Evolutionary conservation across 2,888 invertebrate genomes (phyloP), one percentile per base, ranked within the genome.

Genomic region (Archips crataeganus): DNA sequence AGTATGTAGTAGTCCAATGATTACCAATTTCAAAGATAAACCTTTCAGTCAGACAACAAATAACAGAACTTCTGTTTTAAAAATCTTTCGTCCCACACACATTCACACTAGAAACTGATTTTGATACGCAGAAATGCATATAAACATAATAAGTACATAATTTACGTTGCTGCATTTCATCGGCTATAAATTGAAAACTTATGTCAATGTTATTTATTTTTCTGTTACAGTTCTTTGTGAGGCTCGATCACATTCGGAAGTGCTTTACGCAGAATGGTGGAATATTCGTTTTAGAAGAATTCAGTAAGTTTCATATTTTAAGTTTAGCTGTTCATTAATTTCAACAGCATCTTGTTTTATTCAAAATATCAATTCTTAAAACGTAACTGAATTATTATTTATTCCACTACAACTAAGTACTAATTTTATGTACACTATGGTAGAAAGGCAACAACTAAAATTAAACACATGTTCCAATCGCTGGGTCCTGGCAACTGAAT

Each of bases 201-300:
- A n/a, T 63, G 45, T 42, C 6, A 63, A 63, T 63, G 13, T 63
- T 47, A n/a, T 70, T 69, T 11, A 63, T 79, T 69, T 83, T 84
- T 92, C 78, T 94, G 88, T 98, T 98, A 85, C 97, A 99, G 99
- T 99, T 99, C 95, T 99, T 99, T 96, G 99, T 99, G 93, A 97
- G 99, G 91, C 96, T 99, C 95, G 98, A 98, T 95, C 99, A 99
- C 95, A 99, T 99, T 95, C 97, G 99, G 94, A 99, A 99, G 95
- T 99, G 99, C 95, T 99, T 99, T 95, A 99, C 99, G 76, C 99
- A 98, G 94, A 99, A 99, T 94, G 99, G 99, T 90, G 99, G 99
- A 92, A 98, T 99, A 94, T 99, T 99, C 96, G 98, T 99, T 89
- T 96, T 99, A 93, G 99, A 99, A 96, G 99, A 99, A 97, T 99